Base-by-base conservation (phyloP, 2,888 invertebrate genomes). In the Erannis defoliaria region DNA sequence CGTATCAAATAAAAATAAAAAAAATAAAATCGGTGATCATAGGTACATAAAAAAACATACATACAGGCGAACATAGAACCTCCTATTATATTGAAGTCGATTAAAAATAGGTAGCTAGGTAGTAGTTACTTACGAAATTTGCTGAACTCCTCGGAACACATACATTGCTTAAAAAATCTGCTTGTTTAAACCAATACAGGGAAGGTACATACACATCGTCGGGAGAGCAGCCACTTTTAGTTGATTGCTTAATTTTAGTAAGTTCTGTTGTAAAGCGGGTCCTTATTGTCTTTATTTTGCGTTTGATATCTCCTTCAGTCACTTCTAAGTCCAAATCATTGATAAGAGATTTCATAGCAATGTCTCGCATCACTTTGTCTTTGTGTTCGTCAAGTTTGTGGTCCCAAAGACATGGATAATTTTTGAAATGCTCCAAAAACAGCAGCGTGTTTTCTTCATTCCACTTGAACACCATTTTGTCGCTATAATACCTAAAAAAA, bases 391-490 rank as follows among this genome's bases (percentile, higher is more conserved):
- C 68, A 64, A 67, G 8, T 71, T 68, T 66, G 62, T 66, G 60
- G 65, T 66, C 69, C 64, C 66, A 68, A 26, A 71, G 46, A 38
- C 64, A 68, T 62, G 67, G 67, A 66, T 67, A 66, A 62, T 66
- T 69, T 53, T 68, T 67, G 61, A 69, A 68, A 37, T 64, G 21
- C 26, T 68, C 66, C 65, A 71, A 67, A 71, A 63, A 67, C 16
- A 67, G 67, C 18, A 64, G 16, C 19, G 64, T 62, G 59, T 48
- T 68, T 63, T 64, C 42, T 12, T 67, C 66, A 23, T 67, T 66
- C 68, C 66, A 71, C 63, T 71, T 71, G 57, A 66, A 69, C 59
- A 69, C 65, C 63, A 69, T 71, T 66, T 68, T 67, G 67, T 45
- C 33, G 62, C 54, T 8, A 14, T 5, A 19, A n/a, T 16, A n/a